phyloP scores from a whole-genome alignment of 2,113 vertebrate genomes.

The Parus major region DNA sequence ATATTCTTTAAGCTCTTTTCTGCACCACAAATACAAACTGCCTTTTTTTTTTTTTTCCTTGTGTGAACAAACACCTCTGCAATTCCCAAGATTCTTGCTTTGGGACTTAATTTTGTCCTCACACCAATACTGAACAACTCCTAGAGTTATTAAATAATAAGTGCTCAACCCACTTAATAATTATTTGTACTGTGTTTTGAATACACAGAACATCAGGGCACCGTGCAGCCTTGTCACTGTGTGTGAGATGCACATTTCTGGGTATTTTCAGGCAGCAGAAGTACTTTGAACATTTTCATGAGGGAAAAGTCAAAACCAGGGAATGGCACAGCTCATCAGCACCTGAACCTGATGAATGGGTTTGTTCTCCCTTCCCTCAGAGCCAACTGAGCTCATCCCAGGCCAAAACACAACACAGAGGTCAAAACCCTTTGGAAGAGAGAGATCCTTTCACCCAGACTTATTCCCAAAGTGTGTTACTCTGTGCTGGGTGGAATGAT shows the following conservation, averaged over 20 bases:
- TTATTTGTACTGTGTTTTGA: not conserved
- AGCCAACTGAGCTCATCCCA: not conserved
- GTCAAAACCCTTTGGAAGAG: not conserved
- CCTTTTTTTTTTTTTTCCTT: no score
- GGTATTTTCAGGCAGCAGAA: not conserved
- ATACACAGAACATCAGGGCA: not conserved
- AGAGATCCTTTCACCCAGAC: not conserved
- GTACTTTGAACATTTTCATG: not conserved
- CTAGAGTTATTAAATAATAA: not conserved
- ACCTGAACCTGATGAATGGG: not conserved
- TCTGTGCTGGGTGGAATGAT: not conserved
- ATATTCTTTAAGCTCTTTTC: not conserved
- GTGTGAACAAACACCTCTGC: not conserved
- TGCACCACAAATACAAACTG: not conserved
- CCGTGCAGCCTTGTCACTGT: not conserved
- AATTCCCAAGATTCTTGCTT: not conserved
- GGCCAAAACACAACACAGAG: not conserved
- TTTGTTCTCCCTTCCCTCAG: not conserved
- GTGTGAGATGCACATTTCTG: fast-evolving
- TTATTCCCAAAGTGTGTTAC: not conserved
- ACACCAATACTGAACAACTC: not conserved
- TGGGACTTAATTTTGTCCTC: not conserved
- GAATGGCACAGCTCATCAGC: not conserved
- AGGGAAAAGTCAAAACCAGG: not conserved
- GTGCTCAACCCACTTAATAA: not conserved